These are phyloP conservation scores for Podarcis cretensis DNA, from an alignment of 2,113 vertebrate species.

Conservation along the genomic window DNA sequence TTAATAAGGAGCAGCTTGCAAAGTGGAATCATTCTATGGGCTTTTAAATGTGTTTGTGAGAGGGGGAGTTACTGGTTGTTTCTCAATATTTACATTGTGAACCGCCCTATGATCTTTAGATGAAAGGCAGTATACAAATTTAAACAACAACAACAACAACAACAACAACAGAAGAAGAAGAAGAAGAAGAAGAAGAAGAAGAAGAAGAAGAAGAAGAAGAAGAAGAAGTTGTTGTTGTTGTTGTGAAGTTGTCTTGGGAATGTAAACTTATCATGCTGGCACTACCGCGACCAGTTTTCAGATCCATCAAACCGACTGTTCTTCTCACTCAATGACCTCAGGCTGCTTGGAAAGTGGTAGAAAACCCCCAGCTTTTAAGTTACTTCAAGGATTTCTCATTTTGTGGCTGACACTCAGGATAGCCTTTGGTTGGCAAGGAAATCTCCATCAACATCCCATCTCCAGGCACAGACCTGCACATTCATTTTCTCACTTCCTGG, in stretches of 20 bases:
- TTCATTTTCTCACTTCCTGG: background rate
- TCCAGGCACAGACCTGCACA: background rate
- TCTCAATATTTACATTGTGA: too few species aligned
- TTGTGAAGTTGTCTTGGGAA: background rate
- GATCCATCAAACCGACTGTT: background rate
- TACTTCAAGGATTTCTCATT: background rate
- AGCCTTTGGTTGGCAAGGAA: background rate
- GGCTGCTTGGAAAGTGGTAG: background rate
- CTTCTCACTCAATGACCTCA: background rate
- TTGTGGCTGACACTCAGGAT: background rate
- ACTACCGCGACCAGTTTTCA: too few species aligned
- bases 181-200: too few species aligned
- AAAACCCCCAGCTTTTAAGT: background rate
- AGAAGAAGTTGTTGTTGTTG: too few species aligned
- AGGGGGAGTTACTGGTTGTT: too few species aligned
- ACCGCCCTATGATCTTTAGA: too few species aligned
- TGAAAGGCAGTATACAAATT: too few species aligned
- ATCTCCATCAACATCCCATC: background rate
- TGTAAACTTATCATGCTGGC: background rate
- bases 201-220: background rate
- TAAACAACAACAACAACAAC: too few species aligned
- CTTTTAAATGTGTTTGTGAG: too few species aligned
- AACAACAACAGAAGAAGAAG: too few species aligned
- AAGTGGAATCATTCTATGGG: too few species aligned
- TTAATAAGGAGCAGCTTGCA: background rate